Conservation (phyloP, 2,888 invertebrate species). For the Serripes groenlandicus region DNA sequence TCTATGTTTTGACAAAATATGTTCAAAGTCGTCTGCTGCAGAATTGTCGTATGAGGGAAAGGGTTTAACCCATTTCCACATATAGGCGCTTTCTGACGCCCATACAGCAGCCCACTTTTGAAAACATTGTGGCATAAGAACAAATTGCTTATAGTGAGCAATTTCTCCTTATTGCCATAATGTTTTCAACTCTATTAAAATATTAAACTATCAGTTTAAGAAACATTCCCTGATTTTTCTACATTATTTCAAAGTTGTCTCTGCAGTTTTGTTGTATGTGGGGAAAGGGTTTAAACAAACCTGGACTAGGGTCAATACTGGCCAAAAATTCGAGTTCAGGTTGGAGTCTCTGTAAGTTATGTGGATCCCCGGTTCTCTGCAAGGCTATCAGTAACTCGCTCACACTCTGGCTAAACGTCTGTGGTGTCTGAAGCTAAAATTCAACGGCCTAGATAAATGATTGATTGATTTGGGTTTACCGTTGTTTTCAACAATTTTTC, state of each 20-base stretch:
- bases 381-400: conserved; percentile 96
- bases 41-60: no score
- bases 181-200: no score
- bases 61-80: no score
- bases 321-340: conserved; percentile 94
- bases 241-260: not conserved
- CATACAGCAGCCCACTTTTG: no score
- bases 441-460: not conserved
- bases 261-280: not conserved
- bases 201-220: no score
- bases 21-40: not conserved
- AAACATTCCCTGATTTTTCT: not conserved
- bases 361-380: conserved; percentile 95
- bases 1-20: no score
- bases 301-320: conserved; percentile 94
- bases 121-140: not conserved
- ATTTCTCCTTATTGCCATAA: not conserved
- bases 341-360: conserved; percentile 92
- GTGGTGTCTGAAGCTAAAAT: conserved; percentile 95
- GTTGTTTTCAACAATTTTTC: no score
- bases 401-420: conserved; percentile 95
- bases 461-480: not conserved
- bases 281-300: conserved; percentile 85
- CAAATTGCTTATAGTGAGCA: not conserved
- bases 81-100: no score